These are phyloP conservation scores for Silurus meridionalis DNA, from an alignment of 2,113 vertebrate genomes.

Conservation along the genomic window DNA sequence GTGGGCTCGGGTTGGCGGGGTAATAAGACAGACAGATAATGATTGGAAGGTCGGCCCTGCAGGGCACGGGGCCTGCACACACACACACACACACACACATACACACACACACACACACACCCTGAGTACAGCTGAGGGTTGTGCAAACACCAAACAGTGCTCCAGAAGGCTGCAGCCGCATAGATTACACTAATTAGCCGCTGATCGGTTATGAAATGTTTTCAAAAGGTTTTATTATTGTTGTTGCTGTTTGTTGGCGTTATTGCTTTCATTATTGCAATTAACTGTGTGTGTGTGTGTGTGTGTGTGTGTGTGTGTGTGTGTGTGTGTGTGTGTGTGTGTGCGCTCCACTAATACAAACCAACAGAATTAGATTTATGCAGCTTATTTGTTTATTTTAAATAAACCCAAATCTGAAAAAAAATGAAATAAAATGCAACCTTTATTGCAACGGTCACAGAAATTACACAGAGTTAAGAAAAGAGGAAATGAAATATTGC, in stretches of 20 bases:
- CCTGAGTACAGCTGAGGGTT: slow-evolving; percentile 39
- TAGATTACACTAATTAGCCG: slow-evolving; percentile 99
- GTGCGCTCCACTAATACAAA: slow-evolving; percentile 30
- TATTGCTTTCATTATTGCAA: slow-evolving; percentile 83
- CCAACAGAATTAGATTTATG: slow-evolving; percentile 46
- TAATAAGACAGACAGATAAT: slow-evolving; percentile 99
- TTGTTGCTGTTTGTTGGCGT: slow-evolving; percentile 77
- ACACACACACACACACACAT: slow-evolving; percentile 55
- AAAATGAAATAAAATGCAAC: background rate
- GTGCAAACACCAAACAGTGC: slow-evolving; percentile 67
- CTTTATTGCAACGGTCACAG: slow-evolving; percentile 31
- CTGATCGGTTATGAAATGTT: slow-evolving; percentile 98
- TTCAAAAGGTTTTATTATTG: slow-evolving; percentile 84
- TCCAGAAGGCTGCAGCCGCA: slow-evolving; percentile 85
- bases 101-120: slow-evolving; percentile 41
- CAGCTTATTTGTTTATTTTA: slow-evolving; percentile 42
- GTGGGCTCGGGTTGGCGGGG: slow-evolving; percentile 99
- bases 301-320: slow-evolving; percentile 40
- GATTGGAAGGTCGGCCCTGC: slow-evolving; percentile 99
- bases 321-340: slow-evolving; percentile 48
- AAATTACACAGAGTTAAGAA: slow-evolving; percentile 11
- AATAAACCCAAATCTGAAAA: slow-evolving; percentile 38
- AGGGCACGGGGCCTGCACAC: slow-evolving; percentile 90
- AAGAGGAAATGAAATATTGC: background rate
- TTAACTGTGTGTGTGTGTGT: slow-evolving; percentile 42